phyloP scores from a whole-genome alignment of 2,888 invertebrate species.

The Ophion ellenae region DNA sequence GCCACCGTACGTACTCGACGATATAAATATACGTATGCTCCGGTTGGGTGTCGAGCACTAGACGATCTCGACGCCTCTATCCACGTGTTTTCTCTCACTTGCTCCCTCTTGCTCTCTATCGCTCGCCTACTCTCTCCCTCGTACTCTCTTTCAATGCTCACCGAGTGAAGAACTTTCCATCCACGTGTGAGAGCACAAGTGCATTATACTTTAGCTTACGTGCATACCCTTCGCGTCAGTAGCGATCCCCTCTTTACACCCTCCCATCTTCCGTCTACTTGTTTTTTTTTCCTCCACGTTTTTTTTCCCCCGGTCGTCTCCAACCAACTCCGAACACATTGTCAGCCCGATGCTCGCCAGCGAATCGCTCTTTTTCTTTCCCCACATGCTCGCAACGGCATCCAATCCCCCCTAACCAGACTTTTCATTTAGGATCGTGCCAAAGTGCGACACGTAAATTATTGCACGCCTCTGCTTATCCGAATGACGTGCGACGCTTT shows the following conservation, averaged over 20 bases:
- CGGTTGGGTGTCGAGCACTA: neutral
- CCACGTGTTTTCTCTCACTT: slow-evolving; percentile 40
- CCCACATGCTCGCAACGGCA: neutral
- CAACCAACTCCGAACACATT: slow-evolving; percentile 58
- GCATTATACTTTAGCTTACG: slow-evolving; percentile 55
- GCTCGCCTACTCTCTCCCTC: slow-evolving; percentile 24
- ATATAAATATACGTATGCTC: neutral
- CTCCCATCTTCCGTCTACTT: slow-evolving; percentile 9
- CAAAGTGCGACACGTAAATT: slow-evolving; percentile 75
- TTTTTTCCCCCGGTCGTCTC: slow-evolving; percentile 13
- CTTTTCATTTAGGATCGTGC: slow-evolving; percentile 71
- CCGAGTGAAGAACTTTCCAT: slow-evolving; percentile 47
- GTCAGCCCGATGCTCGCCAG: slow-evolving; percentile 53
- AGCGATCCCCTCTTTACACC: slow-evolving; percentile 5
- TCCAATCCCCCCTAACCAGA: slow-evolving; percentile 38
- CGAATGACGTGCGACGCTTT: slow-evolving; percentile 71
- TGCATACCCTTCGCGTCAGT: slow-evolving; percentile 39
- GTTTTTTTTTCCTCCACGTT: neutral
- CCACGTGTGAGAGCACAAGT: slow-evolving; percentile 56
- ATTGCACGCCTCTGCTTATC: slow-evolving; percentile 77
- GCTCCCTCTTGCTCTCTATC: slow-evolving; percentile 15
- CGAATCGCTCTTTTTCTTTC: slow-evolving; percentile 27
- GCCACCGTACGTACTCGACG: neutral
- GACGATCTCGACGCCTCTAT: slow-evolving; percentile 26
- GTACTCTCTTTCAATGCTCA: slow-evolving; percentile 51